Evolutionary conservation across 2,888 invertebrate genomes (phyloP).

Genomic region (Sabellastarte sp.): DNA sequence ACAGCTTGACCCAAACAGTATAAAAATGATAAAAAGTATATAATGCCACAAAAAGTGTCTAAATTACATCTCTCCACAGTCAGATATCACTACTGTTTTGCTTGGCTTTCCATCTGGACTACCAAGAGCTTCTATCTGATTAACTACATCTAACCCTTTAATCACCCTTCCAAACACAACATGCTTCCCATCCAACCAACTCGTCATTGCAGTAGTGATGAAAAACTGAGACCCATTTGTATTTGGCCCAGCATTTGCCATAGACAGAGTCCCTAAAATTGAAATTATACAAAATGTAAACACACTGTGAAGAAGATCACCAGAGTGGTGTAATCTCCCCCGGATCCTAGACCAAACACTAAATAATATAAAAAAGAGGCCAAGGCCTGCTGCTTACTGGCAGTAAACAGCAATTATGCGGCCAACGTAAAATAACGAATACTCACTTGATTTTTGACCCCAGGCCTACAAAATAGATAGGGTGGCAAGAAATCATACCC

Average conservation of each 20-base stretch:
- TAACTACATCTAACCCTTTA: constrained; percentile 88
- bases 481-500: too few relatives aligned
- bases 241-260: constrained; percentile 95
- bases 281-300: neutral
- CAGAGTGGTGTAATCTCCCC: too few relatives aligned
- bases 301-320: too few relatives aligned
- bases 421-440: too few relatives aligned
- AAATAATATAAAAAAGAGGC: too few relatives aligned
- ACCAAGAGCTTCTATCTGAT: constrained; percentile 66
- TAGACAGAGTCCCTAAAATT: constrained; percentile 71
- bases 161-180: constrained; percentile 91
- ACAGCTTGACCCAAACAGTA: neutral
- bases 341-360: too few relatives aligned
- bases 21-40: neutral
- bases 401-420: too few relatives aligned
- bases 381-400: too few relatives aligned
- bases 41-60: too few relatives aligned
- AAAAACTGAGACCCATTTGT: constrained; percentile 98
- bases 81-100: constrained; percentile 28
- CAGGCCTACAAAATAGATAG: too few relatives aligned
- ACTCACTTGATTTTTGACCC: too few relatives aligned
- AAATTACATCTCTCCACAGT: constrained; percentile 34
- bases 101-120: constrained; percentile 54
- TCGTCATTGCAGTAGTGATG: constrained; percentile 76
- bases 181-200: constrained; percentile 92